Evolutionary conservation across 2,113 vertebrate genomes (phyloP), one percentile per base, ranked within the genome.

Genomic region (Pavo muticus): DNA sequence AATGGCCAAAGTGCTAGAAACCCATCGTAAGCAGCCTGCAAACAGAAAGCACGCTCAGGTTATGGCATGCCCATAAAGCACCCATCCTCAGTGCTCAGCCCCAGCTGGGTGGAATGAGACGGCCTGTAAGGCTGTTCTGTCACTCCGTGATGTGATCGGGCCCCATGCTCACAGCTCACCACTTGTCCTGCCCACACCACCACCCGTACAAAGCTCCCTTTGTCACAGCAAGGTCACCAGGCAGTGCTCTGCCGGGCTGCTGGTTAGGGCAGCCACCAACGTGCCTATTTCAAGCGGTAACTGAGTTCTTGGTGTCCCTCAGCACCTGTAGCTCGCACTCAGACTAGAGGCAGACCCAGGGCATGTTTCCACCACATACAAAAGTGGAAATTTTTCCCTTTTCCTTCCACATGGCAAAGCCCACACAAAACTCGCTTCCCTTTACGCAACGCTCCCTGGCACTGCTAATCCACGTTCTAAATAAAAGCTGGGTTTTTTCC

Each of bases 1-100:
- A 90, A 75, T 15, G 44, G 87, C 95, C 96, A 95, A 25, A 92
- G 86, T 13, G 96, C 83, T 83, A 96, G 78, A 84, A 78, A 29
- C n/a, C 90, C 40, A 1, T 90, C 88, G 0, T 20, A 52, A 64
- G 95, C 0, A 0, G 76, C 93, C 97, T 97, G 96, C 48, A 90
- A 87, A 89, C 14, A 61, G 85, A 85, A 94, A 94, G 76, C 74
- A 52, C 1, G 4, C 7, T 39, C 4, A 68, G 44, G 65, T 93
- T 71, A 78, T 50, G 61, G 54, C 5, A 24, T 54, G 48, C 2
- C 14, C 10, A 48, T 3, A 40, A 27, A 3, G 73, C 17, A 29
- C 10, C 8, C 19, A 5, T 9, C 61, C 74, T 13, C 5, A 76
- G 32, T 39, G 72, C 91, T 74, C 57, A 50, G 65, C 29, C 64